Conservation (phyloP, 2,797 vertebrate species). For the Labroides dimidiatus region DNA sequence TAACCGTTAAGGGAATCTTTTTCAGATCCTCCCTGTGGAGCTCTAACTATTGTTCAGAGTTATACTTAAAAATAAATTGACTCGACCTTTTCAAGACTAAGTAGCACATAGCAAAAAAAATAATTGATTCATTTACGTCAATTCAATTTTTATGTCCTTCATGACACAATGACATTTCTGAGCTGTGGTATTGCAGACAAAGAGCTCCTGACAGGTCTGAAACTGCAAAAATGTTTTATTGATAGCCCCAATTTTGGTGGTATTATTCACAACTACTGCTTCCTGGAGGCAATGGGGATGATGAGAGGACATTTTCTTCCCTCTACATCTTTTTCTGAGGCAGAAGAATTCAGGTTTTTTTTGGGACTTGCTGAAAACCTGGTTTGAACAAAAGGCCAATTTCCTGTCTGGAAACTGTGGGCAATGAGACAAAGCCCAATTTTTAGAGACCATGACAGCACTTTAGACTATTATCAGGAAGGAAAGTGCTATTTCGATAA, state of each 20-base stretch:
- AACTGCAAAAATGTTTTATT: too few relatives aligned
- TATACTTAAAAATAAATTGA: not conserved
- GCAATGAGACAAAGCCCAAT: not conserved
- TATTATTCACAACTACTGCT: too few relatives aligned
- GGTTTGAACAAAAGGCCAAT: not conserved
- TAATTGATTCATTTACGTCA: not conserved
- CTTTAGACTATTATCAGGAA: not conserved
- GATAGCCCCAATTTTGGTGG: too few relatives aligned
- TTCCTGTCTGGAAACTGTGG: not conserved
- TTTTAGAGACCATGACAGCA: not conserved
- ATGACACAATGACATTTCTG: too few relatives aligned
- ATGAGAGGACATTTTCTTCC: too few relatives aligned
- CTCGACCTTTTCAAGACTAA: not conserved
- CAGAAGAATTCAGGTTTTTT: too few relatives aligned
- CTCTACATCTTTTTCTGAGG: too few relatives aligned
- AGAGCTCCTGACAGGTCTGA: too few relatives aligned
- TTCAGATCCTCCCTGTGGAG: not conserved
- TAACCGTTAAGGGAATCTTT: too few relatives aligned
- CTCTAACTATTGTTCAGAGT: not conserved
- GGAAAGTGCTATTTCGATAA: not conserved
- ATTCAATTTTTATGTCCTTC: too few relatives aligned
- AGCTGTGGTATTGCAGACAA: too few relatives aligned
- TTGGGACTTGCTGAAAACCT: not conserved
- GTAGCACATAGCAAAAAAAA: not conserved
- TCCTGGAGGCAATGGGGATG: too few relatives aligned